A percentile compares a stretch with the other conserved stretches of the same genome.
These are phyloP conservation scores for Athalia circularis DNA, from an alignment of 2,888 invertebrate genomes.

Conservation along the genomic window DNA sequence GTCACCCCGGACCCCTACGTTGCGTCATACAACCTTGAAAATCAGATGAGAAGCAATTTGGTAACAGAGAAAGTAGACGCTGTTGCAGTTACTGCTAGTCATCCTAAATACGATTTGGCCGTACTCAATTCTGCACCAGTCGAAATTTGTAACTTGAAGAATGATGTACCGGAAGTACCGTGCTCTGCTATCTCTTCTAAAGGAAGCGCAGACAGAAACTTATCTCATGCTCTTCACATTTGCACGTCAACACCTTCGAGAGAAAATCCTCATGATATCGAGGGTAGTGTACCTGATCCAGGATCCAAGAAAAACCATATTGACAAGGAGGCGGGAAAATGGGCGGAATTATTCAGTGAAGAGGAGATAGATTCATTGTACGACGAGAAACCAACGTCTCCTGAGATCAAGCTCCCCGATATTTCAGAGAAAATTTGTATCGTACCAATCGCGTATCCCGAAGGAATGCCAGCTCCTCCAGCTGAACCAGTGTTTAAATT, in stretches of 20 bases:
- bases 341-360: background rate
- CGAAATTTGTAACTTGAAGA: background rate
- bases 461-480: constrained; percentile 27
- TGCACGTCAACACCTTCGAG: constrained; percentile 23
- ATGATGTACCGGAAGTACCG: background rate
- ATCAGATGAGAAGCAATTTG: background rate
- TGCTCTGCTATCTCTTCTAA: background rate
- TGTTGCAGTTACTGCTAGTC: background rate
- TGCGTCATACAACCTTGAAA: background rate
- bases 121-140: too few species aligned
- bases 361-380: constrained; percentile 2
- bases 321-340: too few species aligned
- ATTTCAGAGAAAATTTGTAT: constrained; percentile 21
- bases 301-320: too few species aligned
- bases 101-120: too few species aligned
- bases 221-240: constrained; percentile 16
- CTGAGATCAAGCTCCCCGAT: constrained; percentile 16
- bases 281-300: too few species aligned
- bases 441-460: constrained; percentile 28
- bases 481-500: constrained; percentile 24
- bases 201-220: constrained; percentile 4
- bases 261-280: background rate
- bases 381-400: background rate
- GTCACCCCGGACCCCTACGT: background rate
- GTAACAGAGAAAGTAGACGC: background rate